Percentiles rank a stretch among this genome's conserved stretches.
phyloP scores from a whole-genome alignment of 1,140 invertebrate species.

The Heliothis virescens region DNA sequence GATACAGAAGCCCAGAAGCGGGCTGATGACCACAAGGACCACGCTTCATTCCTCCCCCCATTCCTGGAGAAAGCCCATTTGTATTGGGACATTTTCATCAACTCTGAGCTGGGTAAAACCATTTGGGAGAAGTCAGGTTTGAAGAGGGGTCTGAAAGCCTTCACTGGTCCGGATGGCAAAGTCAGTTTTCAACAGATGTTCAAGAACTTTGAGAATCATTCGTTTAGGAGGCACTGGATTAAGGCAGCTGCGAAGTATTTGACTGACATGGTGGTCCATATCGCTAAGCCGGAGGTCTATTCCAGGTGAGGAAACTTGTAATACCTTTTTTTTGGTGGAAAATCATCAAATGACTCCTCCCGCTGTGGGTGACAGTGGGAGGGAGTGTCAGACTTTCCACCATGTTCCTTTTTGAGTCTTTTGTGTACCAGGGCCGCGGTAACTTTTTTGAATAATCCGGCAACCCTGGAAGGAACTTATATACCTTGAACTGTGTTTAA shows the following conservation, averaged over 20 bases:
- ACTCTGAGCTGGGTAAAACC: slow-evolving; percentile 91
- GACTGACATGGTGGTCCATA: slow-evolving; percentile 90
- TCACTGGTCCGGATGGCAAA: slow-evolving; percentile 89
- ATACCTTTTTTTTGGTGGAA: no score
- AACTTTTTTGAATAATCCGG: no score
- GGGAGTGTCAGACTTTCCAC: no score
- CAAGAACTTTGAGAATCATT: slow-evolving; percentile 92
- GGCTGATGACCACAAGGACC: slow-evolving; percentile 89
- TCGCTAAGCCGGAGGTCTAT: slow-evolving; percentile 91
- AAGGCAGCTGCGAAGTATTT: slow-evolving; percentile 90
- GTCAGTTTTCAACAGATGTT: slow-evolving; percentile 90
- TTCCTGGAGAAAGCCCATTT: slow-evolving; percentile 91
- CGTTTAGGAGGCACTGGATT: slow-evolving; percentile 92
- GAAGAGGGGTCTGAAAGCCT: slow-evolving; percentile 87
- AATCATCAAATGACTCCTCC: no score
- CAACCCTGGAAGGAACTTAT: no score
- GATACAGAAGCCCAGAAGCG: slow-evolving; percentile 85
- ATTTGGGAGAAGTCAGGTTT: slow-evolving; percentile 91
- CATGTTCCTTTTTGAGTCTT: no score
- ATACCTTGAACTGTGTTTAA: neutral
- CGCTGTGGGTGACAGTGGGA: no score
- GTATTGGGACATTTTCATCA: slow-evolving; percentile 92
- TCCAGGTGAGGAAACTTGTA: slow-evolving; percentile 86
- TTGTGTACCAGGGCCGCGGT: no score
- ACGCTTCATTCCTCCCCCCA: slow-evolving; percentile 90